Percentiles rank a stretch among this genome's conserved stretches.
Conservation (phyloP, 35 echinoderm and acorn worm genomes). For the Stichopus chloronotus region DNA sequence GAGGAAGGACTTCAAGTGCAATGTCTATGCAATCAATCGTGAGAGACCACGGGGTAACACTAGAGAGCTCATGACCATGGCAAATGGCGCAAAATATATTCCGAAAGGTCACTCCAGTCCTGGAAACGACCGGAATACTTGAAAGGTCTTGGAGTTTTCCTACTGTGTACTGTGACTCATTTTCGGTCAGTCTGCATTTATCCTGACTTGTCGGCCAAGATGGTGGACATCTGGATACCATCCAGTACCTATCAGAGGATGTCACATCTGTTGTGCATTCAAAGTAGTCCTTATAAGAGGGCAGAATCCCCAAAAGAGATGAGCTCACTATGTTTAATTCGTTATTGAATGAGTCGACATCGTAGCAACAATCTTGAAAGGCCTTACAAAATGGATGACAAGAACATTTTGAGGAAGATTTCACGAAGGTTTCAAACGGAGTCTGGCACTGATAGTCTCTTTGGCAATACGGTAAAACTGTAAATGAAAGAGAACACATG, state of each 20-base stretch:
- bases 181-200: neutral
- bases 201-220: neutral
- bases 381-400: neutral
- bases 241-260: constrained; percentile 7
- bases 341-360: neutral
- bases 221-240: constrained; percentile 2
- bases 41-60: neutral
- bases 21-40: neutral
- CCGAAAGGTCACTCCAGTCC: neutral
- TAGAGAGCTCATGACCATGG: neutral
- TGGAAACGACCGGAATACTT: neutral
- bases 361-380: constrained; percentile 23
- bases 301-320: neutral
- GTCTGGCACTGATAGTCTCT: neutral
- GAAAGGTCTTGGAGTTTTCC: neutral
- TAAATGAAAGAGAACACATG: neutral
- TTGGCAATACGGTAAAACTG: neutral
- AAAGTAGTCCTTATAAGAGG: neutral
- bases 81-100: constrained; percentile 11
- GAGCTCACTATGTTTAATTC: neutral
- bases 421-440: neutral
- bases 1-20: neutral
- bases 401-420: neutral
- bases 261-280: neutral
- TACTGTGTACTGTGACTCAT: neutral